Percentiles rank a stretch among this genome's conserved stretches.
These are phyloP conservation scores for Amphimallon solstitiale DNA, from an alignment of 2,888 invertebrate species.

Conservation along the genomic window DNA sequence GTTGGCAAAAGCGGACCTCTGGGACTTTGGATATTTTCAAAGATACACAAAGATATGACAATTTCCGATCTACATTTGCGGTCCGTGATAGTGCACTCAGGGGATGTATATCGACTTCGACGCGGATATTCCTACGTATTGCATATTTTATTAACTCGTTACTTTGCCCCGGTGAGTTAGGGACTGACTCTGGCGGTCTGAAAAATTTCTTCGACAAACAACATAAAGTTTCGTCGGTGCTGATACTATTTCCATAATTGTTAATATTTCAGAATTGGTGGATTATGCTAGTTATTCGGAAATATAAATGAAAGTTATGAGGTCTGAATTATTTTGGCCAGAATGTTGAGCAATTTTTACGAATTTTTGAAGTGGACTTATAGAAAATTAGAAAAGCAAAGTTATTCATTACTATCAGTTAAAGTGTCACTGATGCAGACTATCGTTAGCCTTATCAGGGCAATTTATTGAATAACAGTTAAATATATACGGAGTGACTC, in stretches of 20 bases:
- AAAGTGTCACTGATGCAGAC: too few species aligned
- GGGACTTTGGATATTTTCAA: constrained; percentile 35
- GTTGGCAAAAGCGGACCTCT: constrained; percentile 26
- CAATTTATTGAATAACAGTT: too few species aligned
- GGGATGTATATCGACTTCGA: constrained; percentile 43
- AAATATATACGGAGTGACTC: too few species aligned
- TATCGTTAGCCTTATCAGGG: too few species aligned
- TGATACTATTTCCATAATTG: neutral
- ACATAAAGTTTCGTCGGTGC: neutral
- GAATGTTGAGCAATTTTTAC: too few species aligned
- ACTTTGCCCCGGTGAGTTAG: constrained; percentile 6
- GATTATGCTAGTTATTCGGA: neutral
- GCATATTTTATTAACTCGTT: constrained; percentile 38
- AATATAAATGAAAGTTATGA: neutral
- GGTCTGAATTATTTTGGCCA: too few species aligned
- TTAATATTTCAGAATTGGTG: neutral
- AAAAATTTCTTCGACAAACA: neutral
- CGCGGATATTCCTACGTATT: constrained; percentile 28
- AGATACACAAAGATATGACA: constrained; percentile 47
- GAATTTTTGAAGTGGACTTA: too few species aligned
- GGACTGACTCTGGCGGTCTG: neutral
- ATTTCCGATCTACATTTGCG: constrained; percentile 46
- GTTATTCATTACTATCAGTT: too few species aligned
- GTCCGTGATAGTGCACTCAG: constrained; percentile 40
- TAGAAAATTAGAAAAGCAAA: too few species aligned